phyloP scores from a whole-genome alignment of 2,797 vertebrate species.

The Ibycter americanus region DNA sequence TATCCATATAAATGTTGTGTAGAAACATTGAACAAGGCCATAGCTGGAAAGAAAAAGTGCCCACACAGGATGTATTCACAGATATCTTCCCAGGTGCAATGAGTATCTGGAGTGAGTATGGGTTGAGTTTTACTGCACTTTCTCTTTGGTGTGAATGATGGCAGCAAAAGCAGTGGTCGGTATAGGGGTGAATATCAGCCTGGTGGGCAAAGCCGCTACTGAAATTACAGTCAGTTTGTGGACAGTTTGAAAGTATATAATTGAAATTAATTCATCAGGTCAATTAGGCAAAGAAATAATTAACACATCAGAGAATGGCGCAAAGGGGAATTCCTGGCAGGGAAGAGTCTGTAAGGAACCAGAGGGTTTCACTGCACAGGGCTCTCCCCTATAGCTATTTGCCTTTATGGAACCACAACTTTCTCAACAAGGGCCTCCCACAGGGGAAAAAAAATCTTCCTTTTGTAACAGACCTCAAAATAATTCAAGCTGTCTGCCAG shows the following conservation, averaged over 20 bases:
- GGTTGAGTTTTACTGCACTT: neutral
- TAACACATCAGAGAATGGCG: neutral
- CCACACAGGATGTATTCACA: neutral
- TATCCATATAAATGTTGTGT: neutral
- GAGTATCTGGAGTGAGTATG: neutral
- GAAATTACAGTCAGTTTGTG: neutral
- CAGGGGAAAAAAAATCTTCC: neutral
- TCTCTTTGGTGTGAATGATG: neutral
- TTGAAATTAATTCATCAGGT: neutral
- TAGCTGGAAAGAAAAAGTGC: neutral
- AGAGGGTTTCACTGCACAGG: neutral
- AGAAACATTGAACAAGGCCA: neutral
- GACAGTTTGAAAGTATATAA: neutral
- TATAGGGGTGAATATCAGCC: neutral
- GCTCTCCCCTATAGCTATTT: neutral
- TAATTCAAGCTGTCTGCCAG: constrained; percentile 18
- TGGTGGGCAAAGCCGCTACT: neutral
- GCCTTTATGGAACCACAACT: neutral
- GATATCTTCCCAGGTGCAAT: neutral
- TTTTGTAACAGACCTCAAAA: constrained; percentile 28
- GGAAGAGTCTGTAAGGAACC: neutral
- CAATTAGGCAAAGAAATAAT: constrained; percentile 18
- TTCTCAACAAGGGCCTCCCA: constrained; percentile 9
- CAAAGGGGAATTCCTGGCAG: neutral
- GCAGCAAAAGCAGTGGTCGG: neutral